Evolutionary conservation across 2,113 vertebrate genomes (phyloP).

Genomic region (Ameiurus melas): DNA sequence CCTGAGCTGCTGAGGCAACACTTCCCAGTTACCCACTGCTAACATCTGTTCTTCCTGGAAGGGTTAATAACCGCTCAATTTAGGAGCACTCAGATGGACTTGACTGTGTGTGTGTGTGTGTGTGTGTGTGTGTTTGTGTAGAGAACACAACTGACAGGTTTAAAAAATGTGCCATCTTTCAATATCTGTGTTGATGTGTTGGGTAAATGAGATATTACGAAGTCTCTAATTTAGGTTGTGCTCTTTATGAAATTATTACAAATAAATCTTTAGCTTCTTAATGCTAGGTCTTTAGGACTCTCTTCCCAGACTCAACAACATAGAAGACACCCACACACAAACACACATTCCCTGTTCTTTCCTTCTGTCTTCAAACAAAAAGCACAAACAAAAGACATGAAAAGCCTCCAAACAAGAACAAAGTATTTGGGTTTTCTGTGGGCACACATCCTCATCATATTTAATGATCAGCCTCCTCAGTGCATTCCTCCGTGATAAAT

Average conservation of each 20-base stretch:
- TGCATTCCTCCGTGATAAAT: background rate
- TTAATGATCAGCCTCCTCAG: background rate
- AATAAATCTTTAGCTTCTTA: background rate
- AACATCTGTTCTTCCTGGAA: constrained; percentile 49
- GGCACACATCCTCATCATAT: background rate
- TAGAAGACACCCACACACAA: background rate
- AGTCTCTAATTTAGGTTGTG: background rate
- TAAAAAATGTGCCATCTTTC: background rate
- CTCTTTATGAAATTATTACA: background rate
- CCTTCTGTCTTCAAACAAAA: constrained; percentile 9
- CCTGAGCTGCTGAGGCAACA: constrained; percentile 22
- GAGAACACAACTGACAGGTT: background rate
- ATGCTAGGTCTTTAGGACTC: background rate
- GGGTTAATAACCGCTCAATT: constrained; percentile 46
- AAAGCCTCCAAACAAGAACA: constrained; percentile 19
- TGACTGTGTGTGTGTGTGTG: constrained; percentile 31
- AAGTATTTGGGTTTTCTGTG: background rate
- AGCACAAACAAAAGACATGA: constrained; percentile 10
- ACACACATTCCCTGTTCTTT: background rate
- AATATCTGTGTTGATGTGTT: background rate
- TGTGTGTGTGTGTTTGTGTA: constrained; percentile 19
- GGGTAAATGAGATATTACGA: background rate
- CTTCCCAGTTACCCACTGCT: constrained; percentile 20
- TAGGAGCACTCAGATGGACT: constrained; percentile 38
- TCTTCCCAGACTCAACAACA: background rate